Evolutionary conservation across 2,797 vertebrate species (phyloP), one percentile per base, ranked within the genome.

Genomic region (Sardinella longiceps): DNA sequence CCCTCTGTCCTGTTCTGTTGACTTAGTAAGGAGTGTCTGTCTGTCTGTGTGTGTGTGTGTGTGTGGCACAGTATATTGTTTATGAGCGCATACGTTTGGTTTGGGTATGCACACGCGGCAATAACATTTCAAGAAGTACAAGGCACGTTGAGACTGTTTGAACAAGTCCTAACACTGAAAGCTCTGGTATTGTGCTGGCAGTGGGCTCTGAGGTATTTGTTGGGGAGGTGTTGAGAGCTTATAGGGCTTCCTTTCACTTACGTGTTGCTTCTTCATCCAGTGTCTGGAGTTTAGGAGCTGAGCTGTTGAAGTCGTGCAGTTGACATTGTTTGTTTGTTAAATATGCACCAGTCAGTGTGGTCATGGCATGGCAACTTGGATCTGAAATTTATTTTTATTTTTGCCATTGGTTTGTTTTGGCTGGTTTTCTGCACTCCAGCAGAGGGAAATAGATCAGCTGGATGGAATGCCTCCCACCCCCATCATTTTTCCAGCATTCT

Each of bases 111-210:
- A 77, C 18, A 77, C 70, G 43, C 15, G 33, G 37, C 37, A 77
- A 88, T 86, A 84, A 90, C 84, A 81, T 48, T 82, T 50, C 89
- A 86, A 82, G 84, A 53, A 63, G 86, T 46, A 37, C 39, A 14
- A 77, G 83, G 86, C 83, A 83, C 84, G 80, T 89, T 85, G 28
- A 74, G 81, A 39, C 85, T 84, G 86, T 87, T 89, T 88, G 82
- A 93, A 95, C 94, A 95, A 91, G 94, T 95, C 94, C 91, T 92
- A 93, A 94, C 90, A 83, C 12, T 86, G 89, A 91, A 87, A 85
- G 30, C 3, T 88, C 6, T 25, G 30, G n/a, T 45, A 33, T 25
- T 51, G 43, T 53, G 81, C 39, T 30, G 10, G 15, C 60, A 53
- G 28, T 10, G 43, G 77, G 39, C 50, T 58, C 33, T 1, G 12